Conservation (phyloP, 2,113 vertebrate species). For the Caracal caracal region DNA sequence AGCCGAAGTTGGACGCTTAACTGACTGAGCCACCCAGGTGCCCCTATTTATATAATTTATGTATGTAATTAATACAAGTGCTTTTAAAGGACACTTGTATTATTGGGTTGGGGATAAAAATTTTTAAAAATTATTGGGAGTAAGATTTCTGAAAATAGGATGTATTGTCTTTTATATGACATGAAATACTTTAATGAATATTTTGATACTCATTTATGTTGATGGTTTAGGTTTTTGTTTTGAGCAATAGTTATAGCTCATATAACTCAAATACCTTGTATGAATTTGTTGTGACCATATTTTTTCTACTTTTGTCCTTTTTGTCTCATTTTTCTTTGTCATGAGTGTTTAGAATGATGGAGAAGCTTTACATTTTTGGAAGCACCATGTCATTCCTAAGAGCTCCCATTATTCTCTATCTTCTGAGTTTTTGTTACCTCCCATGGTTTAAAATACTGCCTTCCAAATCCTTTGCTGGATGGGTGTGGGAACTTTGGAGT, state of each 20-base stretch:
- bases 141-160: neutral
- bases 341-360: neutral
- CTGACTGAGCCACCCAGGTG: too few relatives aligned
- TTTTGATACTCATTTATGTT: slow-evolving; percentile 38
- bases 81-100: neutral
- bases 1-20: too few relatives aligned
- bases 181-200: neutral
- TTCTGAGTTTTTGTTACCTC: slow-evolving; percentile 36
- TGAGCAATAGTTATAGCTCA: neutral
- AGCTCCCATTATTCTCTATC: neutral
- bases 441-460: slow-evolving; percentile 2
- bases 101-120: neutral
- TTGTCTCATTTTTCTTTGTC: slow-evolving; percentile 28
- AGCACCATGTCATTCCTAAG: neutral
- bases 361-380: slow-evolving; percentile 11
- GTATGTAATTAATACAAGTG: neutral
- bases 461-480: neutral
- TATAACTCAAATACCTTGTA: neutral
- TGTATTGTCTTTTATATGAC: neutral
- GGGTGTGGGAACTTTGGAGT: neutral
- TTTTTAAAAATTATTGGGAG: neutral
- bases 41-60: too few relatives aligned
- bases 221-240: neutral
- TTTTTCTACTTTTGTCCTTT: neutral
- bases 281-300: slow-evolving; percentile 16